Base-by-base conservation (phyloP, 1,140 invertebrate species). In the Propsilocerus akamusi region DNA sequence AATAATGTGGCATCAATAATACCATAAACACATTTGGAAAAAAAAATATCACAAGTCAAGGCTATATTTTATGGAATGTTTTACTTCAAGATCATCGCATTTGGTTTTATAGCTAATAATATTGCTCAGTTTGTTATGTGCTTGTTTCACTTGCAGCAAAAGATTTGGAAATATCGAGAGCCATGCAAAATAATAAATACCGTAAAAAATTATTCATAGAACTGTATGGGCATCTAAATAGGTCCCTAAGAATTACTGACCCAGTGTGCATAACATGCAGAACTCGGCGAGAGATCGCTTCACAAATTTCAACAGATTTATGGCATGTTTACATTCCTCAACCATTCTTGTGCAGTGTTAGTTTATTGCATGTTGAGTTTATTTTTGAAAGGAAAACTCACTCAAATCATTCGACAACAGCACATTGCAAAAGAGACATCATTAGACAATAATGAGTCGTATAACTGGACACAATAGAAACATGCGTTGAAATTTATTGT, bases 381-480 rank as follows among this genome's bases (percentile, higher is more conserved):
- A 8, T 17, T 41, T n/a, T 41, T 20, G 12, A n/a, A n/a, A n/a
- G n/a, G n/a, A n/a, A n/a, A n/a, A n/a, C n/a, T n/a, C n/a, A n/a
- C n/a, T n/a, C n/a, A n/a, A n/a, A n/a, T n/a, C n/a, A n/a, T n/a
- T n/a, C n/a, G n/a, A n/a, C n/a, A n/a, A n/a, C n/a, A n/a, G 17
- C n/a, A 17, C 34, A 41, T 17, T 17, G n/a, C n/a, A 17, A 20
- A 41, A 41, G 34, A 6, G 17, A 17, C 14, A 41, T 41, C 17
- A 17, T 41, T 41, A 41, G 34, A 41, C 34, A 41, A 41, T 41
- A 41, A 41, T 41, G 34, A 41, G 34, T 20, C 34, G 22, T 8
- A 41, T 41, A 41, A 41, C 34, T 20, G 17, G 22, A 41, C 17
- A 41, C 10, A 30, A 41, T 41, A 20, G 17, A 14, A 41, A 41